Evolutionary conservation across 2,797 vertebrate genomes (phyloP).

Genomic region (Semotilus atromaculatus): DNA sequence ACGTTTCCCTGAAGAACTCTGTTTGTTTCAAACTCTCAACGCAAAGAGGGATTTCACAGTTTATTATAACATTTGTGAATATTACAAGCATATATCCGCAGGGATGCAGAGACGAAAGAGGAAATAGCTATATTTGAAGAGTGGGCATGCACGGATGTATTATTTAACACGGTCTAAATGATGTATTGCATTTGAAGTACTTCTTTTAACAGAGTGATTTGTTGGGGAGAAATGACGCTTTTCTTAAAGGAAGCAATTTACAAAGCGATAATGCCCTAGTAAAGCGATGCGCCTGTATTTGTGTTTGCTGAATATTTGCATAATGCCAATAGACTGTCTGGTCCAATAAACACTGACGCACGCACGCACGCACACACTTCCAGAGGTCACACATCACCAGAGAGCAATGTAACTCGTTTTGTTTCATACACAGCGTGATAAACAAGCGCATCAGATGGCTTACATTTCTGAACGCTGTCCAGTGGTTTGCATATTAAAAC

Average conservation of each 20-base stretch:
- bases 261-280: slow-evolving; percentile 32
- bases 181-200: slow-evolving; percentile 53
- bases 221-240: slow-evolving; percentile 22
- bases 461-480: slow-evolving; percentile 47
- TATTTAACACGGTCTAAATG: slow-evolving; percentile 56
- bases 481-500: slow-evolving; percentile 50
- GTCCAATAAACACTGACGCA: slow-evolving; percentile 26
- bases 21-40: neutral
- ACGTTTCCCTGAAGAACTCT: neutral
- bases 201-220: slow-evolving; percentile 52
- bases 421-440: slow-evolving; percentile 39
- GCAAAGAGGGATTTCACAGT: slow-evolving; percentile 10
- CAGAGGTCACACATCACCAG: slow-evolving; percentile 45
- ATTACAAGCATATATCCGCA: slow-evolving; percentile 31
- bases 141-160: slow-evolving; percentile 36
- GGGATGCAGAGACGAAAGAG: slow-evolving; percentile 36
- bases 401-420: slow-evolving; percentile 41
- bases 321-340: slow-evolving; percentile 33
- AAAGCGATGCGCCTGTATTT: neutral
- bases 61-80: slow-evolving; percentile 40
- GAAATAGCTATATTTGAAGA: slow-evolving; percentile 33
- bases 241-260: slow-evolving; percentile 43
- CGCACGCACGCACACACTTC: neutral
- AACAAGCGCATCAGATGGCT: slow-evolving; percentile 48
- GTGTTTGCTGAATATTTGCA: slow-evolving; percentile 30